A percentile compares a stretch with the other conserved stretches of the same genome.
phyloP scores from a whole-genome alignment of 2,888 invertebrate species.

The Tubiluchus corallicola region DNA sequence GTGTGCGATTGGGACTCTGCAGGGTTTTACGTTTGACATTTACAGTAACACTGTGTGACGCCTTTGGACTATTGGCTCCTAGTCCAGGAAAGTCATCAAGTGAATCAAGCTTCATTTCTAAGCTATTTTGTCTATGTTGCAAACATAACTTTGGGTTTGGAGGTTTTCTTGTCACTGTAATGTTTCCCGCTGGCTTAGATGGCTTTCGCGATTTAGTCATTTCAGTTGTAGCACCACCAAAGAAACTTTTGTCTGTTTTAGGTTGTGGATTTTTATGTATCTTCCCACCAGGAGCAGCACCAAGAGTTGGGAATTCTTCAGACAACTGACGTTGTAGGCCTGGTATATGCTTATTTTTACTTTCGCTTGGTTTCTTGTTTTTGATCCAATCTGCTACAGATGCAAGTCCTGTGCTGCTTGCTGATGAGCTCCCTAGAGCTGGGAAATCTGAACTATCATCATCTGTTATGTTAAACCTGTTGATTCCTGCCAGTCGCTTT shows the following conservation, averaged over 20 bases:
- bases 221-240: background rate
- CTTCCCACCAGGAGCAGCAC: background rate
- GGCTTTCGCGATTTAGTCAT: background rate
- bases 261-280: background rate
- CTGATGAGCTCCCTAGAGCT: conserved; percentile 10
- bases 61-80: conserved; percentile 13
- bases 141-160: conserved; percentile 5
- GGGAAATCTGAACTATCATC: conserved; percentile 14
- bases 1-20: conserved; percentile 4
- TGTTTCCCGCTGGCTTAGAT: background rate
- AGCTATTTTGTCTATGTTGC: conserved; percentile 10
- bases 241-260: background rate
- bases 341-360: background rate
- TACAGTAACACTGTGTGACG: conserved; percentile 7
- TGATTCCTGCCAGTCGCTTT: conserved; percentile 1
- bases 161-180: background rate
- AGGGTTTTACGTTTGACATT: conserved; percentile 5
- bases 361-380: background rate
- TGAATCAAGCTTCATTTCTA: conserved; percentile 17
- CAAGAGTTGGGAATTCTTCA: conserved; percentile 15
- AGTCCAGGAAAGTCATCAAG: conserved; percentile 26
- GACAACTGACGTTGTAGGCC: background rate
- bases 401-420: background rate
- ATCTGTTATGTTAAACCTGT: background rate
- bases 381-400: background rate